Evolutionary conservation across 2,797 vertebrate genomes (phyloP).

Genomic region (Rhinogobio ventralis): DNA sequence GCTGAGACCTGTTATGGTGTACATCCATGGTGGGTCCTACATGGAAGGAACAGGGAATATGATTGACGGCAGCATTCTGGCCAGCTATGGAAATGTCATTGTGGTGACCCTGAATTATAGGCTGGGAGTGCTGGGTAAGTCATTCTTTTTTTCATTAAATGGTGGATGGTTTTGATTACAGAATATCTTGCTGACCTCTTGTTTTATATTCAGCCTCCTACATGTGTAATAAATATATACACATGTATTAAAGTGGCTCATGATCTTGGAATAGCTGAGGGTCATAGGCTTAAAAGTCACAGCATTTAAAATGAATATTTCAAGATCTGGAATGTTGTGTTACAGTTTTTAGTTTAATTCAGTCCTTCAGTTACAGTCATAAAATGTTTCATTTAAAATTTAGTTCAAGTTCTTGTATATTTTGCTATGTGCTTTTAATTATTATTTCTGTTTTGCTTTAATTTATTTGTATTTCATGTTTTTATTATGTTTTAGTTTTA

Average conservation of each 20-base stretch:
- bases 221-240: neutral
- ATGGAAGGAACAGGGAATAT: slow-evolving; percentile 96
- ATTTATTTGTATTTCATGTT: neutral
- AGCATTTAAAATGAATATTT: neutral
- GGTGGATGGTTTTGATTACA: neutral
- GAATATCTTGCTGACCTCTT: slow-evolving; percentile 5
- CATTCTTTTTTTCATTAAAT: slow-evolving; percentile 20
- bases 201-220: neutral
- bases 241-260: slow-evolving; percentile 8
- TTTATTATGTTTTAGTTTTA: neutral
- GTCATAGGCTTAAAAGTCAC: neutral
- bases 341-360: neutral
- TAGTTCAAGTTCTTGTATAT: neutral
- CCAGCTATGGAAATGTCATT: slow-evolving; percentile 96
- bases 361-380: neutral
- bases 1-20: slow-evolving; percentile 95
- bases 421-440: neutral
- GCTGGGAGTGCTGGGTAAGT: slow-evolving; percentile 93
- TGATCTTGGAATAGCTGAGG: slow-evolving; percentile 21
- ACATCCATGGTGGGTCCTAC: slow-evolving; percentile 95
- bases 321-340: neutral
- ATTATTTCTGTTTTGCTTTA: neutral
- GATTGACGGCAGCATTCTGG: slow-evolving; percentile 94
- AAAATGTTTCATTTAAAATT: neutral
- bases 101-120: slow-evolving; percentile 96